These are phyloP conservation scores for Mesoligia furuncula DNA, from an alignment of 2,888 invertebrate species.

Conservation along the genomic window DNA sequence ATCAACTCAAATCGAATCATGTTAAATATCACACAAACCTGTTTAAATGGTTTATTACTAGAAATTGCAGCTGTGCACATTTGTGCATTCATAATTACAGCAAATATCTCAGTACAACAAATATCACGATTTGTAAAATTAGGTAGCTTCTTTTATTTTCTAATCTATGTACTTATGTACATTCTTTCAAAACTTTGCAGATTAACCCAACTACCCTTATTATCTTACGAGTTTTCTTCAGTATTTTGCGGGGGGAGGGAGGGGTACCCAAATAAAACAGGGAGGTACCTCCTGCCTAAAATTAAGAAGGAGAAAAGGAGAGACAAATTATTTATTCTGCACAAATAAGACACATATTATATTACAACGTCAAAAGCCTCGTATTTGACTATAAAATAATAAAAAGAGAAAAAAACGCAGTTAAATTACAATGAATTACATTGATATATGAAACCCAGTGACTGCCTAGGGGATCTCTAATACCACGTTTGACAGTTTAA, in stretches of 20 bases:
- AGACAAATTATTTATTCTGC: neutral
- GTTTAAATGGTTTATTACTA: slow-evolving; percentile 23
- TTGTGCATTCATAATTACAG: slow-evolving; percentile 30
- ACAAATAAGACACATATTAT: neutral
- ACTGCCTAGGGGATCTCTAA: neutral
- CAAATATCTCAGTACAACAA: slow-evolving; percentile 2
- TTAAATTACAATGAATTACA: neutral
- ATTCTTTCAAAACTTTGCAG: neutral
- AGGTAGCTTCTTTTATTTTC: neutral
- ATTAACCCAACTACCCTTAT: neutral
- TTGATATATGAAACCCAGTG: neutral
- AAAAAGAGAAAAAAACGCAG: neutral
- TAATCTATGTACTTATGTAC: neutral
- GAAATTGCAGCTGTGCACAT: slow-evolving; percentile 22
- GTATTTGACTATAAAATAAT: neutral
- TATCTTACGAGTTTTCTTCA: no score
- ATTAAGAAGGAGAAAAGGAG: neutral
- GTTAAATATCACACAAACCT: slow-evolving; percentile 42
- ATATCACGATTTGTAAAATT: slow-evolving; percentile 1
- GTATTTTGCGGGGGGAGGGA: neutral
- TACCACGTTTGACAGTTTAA: neutral
- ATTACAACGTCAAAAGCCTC: neutral
- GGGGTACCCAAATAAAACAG: neutral
- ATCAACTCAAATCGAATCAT: slow-evolving; percentile 41
- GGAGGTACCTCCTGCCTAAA: neutral